These are phyloP conservation scores for Rhinolophus ferrumequinum DNA, from an alignment of 2,113 vertebrate genomes.

Conservation along the genomic window DNA sequence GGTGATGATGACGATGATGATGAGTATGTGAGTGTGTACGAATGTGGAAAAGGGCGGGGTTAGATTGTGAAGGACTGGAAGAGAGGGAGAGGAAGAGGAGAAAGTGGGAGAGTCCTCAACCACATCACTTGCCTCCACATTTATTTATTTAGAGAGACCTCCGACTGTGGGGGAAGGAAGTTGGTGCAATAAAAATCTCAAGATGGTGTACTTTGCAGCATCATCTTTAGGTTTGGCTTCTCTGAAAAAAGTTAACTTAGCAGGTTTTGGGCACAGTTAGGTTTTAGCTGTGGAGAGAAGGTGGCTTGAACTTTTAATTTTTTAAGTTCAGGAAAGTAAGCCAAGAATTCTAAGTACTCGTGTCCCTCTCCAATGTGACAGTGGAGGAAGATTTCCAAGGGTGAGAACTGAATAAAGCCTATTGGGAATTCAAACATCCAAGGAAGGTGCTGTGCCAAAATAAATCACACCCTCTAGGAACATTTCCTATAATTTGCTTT, in stretches of 20 bases:
- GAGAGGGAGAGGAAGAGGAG: background rate
- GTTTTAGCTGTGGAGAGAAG: slow-evolving; percentile 44
- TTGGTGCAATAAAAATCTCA: background rate
- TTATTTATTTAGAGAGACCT: background rate
- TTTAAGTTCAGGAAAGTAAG: slow-evolving; percentile 45
- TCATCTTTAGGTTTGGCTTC: slow-evolving; percentile 16
- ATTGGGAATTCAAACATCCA: slow-evolving; percentile 69
- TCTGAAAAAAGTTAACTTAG: slow-evolving; percentile 5
- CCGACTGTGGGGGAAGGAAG: background rate
- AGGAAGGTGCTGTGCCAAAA: slow-evolving; percentile 59
- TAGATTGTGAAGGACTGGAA: background rate
- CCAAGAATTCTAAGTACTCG: slow-evolving; percentile 72
- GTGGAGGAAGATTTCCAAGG: slow-evolving; percentile 69
- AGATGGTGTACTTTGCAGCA: slow-evolving; percentile 9
- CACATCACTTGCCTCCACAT: background rate
- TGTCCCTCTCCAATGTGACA: slow-evolving; percentile 62
- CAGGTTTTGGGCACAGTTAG: slow-evolving; percentile 32
- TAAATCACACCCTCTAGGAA: slow-evolving; percentile 78
- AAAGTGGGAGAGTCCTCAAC: background rate
- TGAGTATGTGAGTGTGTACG: background rate
- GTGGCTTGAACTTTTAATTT: slow-evolving; percentile 64
- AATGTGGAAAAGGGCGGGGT: background rate
- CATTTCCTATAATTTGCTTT: slow-evolving; percentile 64
- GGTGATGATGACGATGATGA: background rate
- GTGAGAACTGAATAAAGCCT: slow-evolving; percentile 65